Evolutionary conservation across 1,140 invertebrate genomes (phyloP), one percentile per base, ranked within the genome.

Genomic region (Aphelinus certus): DNA sequence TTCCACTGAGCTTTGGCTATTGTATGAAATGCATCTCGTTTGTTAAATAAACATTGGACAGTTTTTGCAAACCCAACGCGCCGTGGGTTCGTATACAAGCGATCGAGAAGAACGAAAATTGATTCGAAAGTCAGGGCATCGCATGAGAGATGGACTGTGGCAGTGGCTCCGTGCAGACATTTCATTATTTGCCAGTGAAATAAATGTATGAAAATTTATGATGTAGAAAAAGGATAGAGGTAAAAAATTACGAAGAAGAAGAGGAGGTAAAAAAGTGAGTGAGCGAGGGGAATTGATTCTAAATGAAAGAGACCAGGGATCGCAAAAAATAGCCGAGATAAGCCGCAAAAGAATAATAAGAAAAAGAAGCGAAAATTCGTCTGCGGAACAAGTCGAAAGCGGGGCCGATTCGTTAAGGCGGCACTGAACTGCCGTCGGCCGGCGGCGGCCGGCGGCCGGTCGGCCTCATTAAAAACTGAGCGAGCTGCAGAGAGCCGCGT

Each of bases 201-300:
- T 26, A 26, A 26, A 26, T 26, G 26, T 26, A 26, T 26, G 26
- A 26, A 26, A 26, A 26, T 26, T 26, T 26, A 26, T 26, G 26
- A 26, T 26, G 26, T 26, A 26, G 26, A 69, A 69, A 49, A 26
- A 69, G 48, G n/a, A 26, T 42, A 60, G 45, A 7, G 42, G 45
- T 3, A 49, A 69, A 69, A 69, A 69, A 69, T 48, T 58, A 78
- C 78, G 76, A 79, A 78, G 81, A 71, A 9, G 26, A 67, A 70
- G 60, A 77, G 61, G 51, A 49, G 53, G 7, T 53, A 51, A 51
- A 51, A 2, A 65, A 63, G 57, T 4, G 46, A 62, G 49, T 4
- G 56, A 47, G 51, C 2, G 67, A n/a, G 55, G 53, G 42, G 10
- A 51, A 53, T 45, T 57, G 55, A 43, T 49, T 47, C 48, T 45